Evolutionary conservation across 2,113 vertebrate genomes (phyloP).

Genomic region (Harpagus bidentatus): DNA sequence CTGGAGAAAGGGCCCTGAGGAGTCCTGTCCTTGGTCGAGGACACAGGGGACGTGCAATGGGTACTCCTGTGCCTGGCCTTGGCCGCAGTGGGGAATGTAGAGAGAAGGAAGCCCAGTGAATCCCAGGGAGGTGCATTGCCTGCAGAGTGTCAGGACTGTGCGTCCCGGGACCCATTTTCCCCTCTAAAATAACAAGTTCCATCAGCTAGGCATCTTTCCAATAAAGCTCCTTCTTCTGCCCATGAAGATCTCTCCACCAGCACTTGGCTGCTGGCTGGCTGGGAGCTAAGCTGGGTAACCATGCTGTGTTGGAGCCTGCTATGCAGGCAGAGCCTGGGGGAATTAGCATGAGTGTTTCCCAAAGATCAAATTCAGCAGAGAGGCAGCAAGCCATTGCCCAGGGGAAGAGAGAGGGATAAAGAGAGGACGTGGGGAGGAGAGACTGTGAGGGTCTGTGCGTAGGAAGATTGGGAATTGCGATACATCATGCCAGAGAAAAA

Average conservation of each 20-base stretch:
- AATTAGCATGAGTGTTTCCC: not conserved
- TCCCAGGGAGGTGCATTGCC: not conserved
- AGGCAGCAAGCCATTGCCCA: not conserved
- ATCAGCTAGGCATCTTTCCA: not conserved
- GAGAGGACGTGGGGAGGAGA: not conserved
- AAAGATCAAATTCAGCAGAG: not conserved
- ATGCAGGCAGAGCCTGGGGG: not conserved
- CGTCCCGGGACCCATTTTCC: not conserved
- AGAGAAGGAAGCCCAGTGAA: not conserved
- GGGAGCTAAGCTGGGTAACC: not conserved
- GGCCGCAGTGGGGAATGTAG: fast-evolving
- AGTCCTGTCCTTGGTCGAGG: not conserved
- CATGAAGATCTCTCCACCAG: not conserved
- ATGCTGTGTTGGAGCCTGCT: not conserved
- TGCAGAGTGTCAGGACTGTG: not conserved
- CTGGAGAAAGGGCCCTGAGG: not conserved
- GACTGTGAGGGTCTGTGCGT: fast-evolving
- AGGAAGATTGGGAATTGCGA: not conserved
- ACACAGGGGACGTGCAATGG: fast-evolving
- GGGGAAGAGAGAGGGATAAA: not conserved
- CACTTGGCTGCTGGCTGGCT: not conserved
- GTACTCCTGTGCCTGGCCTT: not conserved
- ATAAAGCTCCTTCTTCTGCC: not conserved
- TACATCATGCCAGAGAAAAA: not conserved
- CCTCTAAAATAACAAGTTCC: not conserved